These are phyloP conservation scores for Trimorus sp. DNA, from an alignment of 2,888 invertebrate genomes.

Conservation along the genomic window DNA sequence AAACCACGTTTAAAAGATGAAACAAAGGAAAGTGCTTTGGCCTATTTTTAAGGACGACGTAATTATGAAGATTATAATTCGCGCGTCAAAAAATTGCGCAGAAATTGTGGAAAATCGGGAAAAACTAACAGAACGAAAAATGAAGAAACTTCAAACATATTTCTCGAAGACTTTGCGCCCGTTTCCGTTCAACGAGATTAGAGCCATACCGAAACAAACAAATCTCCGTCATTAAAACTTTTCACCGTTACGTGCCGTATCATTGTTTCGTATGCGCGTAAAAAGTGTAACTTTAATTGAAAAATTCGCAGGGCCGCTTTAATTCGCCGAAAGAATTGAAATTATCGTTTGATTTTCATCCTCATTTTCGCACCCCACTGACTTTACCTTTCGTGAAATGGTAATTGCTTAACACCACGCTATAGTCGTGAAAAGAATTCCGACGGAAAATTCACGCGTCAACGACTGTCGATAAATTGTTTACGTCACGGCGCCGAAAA, in stretches of 20 bases:
- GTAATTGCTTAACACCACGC: no score
- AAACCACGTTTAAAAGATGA: constrained; percentile 38
- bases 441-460: no score
- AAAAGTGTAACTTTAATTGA: constrained; percentile 3
- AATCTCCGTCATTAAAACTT: constrained; percentile 8
- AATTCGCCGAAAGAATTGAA: constrained; percentile 13
- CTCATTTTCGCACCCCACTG: constrained; percentile 10
- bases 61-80: background rate
- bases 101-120: background rate
- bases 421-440: no score
- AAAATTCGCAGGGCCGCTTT: constrained; percentile 13
- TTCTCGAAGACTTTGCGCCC: background rate
- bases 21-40: constrained; percentile 29
- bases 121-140: no score
- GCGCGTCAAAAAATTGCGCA: constrained; percentile 15
- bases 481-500: background rate
- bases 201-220: background rate
- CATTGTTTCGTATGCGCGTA: background rate
- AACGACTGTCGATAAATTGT: no score
- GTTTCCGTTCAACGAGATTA: constrained; percentile 1
- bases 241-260: background rate
- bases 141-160: background rate
- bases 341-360: constrained; percentile 29
- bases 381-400: constrained; percentile 10
- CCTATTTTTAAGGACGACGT: constrained; percentile 24